Evolutionary conservation across 2,888 invertebrate species (phyloP).

Genomic region (Stenodera caucasica): DNA sequence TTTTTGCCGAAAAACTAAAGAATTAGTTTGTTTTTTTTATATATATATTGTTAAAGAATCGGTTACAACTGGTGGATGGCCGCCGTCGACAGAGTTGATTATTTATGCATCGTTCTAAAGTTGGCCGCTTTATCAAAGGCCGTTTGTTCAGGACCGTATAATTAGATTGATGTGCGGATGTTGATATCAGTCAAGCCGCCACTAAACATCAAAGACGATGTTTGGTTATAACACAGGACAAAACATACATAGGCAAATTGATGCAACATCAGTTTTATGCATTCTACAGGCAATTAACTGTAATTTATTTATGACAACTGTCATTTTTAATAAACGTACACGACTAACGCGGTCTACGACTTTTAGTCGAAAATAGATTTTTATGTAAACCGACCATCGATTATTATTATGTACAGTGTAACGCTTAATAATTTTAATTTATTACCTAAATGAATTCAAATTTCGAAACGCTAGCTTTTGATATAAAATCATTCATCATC

Average conservation of each 20-base stretch:
- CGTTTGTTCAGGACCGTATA: constrained; percentile 41
- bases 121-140: constrained; percentile 32
- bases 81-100: constrained; percentile 27
- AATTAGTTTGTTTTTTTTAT: no score
- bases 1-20: no score
- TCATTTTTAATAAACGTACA: constrained; percentile 32
- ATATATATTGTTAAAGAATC: neutral
- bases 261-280: constrained; percentile 33
- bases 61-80: constrained; percentile 24
- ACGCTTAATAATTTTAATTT: constrained; percentile 25
- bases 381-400: constrained; percentile 24
- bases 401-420: constrained; percentile 16
- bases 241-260: constrained; percentile 32
- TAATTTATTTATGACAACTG: constrained; percentile 33
- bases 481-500: constrained; percentile 21
- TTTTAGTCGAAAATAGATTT: constrained; percentile 25
- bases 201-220: constrained; percentile 46
- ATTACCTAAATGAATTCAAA: constrained; percentile 16
- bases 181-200: constrained; percentile 50
- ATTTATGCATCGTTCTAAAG: constrained; percentile 32
- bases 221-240: constrained; percentile 25
- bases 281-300: constrained; percentile 33
- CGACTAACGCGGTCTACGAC: constrained; percentile 25
- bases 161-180: constrained; percentile 54
- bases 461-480: constrained; percentile 12